Conservation (phyloP, 2,113 vertebrate genomes). For the Podocnemis expansa region DNA sequence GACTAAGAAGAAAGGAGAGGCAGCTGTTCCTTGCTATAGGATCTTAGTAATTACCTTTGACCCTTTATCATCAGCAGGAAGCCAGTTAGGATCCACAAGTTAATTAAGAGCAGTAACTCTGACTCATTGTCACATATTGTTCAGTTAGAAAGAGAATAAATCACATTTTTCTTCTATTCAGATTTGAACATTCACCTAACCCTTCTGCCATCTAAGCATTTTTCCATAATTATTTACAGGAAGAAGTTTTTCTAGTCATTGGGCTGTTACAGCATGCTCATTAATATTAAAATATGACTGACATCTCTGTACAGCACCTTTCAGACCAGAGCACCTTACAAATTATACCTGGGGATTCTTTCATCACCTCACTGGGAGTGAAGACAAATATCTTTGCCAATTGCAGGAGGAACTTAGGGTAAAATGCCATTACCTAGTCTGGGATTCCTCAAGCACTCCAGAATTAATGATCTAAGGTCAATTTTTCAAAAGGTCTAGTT, state of each 20-base stretch:
- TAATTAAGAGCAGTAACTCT: background rate
- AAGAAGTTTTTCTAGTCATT: background rate
- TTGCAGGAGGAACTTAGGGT: background rate
- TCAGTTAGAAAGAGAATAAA: no score
- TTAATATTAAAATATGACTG: background rate
- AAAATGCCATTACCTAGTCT: accelerated
- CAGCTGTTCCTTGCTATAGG: background rate
- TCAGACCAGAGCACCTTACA: accelerated
- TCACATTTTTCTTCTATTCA: background rate
- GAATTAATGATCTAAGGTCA: background rate
- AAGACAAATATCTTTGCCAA: background rate
- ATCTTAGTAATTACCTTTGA: background rate
- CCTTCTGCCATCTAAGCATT: background rate
- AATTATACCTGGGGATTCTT: background rate
- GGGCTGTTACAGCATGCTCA: background rate
- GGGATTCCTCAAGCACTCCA: background rate
- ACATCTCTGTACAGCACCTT: background rate
- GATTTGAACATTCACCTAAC: background rate
- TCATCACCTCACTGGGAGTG: accelerated
- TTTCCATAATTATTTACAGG: background rate
- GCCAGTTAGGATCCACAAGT: background rate
- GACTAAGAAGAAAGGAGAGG: background rate
- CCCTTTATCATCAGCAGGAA: background rate
- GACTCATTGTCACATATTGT: background rate
- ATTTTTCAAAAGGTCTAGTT: background rate